Base-by-base conservation (phyloP, 2,888 invertebrate species). In the Tetheella fluctuosa region DNA sequence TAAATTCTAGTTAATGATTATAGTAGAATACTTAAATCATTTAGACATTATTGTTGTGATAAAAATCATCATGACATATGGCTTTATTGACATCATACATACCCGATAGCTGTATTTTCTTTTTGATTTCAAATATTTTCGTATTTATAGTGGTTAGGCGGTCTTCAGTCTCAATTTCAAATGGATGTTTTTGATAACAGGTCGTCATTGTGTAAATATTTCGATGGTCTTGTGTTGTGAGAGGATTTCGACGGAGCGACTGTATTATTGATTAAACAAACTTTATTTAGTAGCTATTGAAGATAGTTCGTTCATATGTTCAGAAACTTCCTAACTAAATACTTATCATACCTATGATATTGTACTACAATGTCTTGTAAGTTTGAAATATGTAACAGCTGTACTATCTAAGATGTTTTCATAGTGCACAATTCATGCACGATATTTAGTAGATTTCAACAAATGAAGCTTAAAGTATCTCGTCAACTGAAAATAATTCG, bases 41-140 rank as follows among this genome's bases (percentile, higher is more conserved):
- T n/a, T n/a, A n/a, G 39, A 1, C 15, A 5, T 39, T 39, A 6
- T 39, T 39, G 37, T n/a, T 39, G 39, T 4, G 37, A 3, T n/a
- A 15, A 10, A 6, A n/a, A 34, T n/a, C 12, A n/a, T 6, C n/a
- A 37, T 2, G 34, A 30, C 13, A 6, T 39, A 6, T n/a, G 1
- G 7, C 5, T 39, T 39, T 6, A 39, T 39, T n/a, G 8, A 10
- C 3, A 20, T 4, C 54, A 55, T 57, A 82, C 85, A 82, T 79
- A 97, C 97, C 97, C 83, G 97, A 96, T 66, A 97, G 86, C 76
- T 97, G 95, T 83, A 97, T 97, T 88, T 97, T 97, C 90, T 97
- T 97, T 87, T 97, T 97, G 61, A 97, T 95, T 89, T 97, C 97
- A 78, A 95, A 94, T 82, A 97, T 97, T 93, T 97, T 96, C 70